phyloP scores from a whole-genome alignment of 1,140 invertebrate species.

The Drosophila repletoides region DNA sequence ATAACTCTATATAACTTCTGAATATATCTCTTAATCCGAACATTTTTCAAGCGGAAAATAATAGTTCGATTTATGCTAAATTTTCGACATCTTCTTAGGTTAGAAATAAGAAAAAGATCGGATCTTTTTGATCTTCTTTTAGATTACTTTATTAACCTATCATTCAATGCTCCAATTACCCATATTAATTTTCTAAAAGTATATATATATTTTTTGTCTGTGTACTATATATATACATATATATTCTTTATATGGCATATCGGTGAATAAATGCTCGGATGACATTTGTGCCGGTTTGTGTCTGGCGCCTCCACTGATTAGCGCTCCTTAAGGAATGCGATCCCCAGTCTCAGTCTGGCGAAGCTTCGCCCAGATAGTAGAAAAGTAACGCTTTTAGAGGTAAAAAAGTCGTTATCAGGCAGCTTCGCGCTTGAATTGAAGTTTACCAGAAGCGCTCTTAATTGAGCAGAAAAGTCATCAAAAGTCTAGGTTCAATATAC shows the following conservation, averaged over 20 bases:
- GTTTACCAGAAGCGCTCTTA: constrained; percentile 36
- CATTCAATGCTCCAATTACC: too few relatives aligned
- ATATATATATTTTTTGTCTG: background rate
- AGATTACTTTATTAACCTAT: too few relatives aligned
- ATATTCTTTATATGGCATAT: constrained; percentile 39
- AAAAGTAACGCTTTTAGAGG: background rate
- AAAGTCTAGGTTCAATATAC: too few relatives aligned
- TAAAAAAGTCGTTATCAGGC: background rate
- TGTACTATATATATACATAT: background rate
- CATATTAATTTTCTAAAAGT: too few relatives aligned
- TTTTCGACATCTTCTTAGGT: too few relatives aligned
- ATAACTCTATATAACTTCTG: too few relatives aligned
- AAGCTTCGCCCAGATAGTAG: too few relatives aligned
- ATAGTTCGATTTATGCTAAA: too few relatives aligned
- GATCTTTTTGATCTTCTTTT: too few relatives aligned
- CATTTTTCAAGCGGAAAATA: too few relatives aligned
- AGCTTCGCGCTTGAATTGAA: background rate
- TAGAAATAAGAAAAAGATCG: too few relatives aligned
- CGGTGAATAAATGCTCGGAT: constrained; percentile 28
- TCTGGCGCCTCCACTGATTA: constrained; percentile 69
- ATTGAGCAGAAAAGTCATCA: constrained; percentile 1
- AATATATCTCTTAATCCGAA: too few relatives aligned
- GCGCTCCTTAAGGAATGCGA: constrained; percentile 33
- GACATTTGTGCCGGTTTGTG: constrained; percentile 72
- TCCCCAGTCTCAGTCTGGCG: constrained; percentile 22